phyloP scores from a whole-genome alignment of 2,113 vertebrate genomes.

The Aptenodytes forsteri region DNA sequence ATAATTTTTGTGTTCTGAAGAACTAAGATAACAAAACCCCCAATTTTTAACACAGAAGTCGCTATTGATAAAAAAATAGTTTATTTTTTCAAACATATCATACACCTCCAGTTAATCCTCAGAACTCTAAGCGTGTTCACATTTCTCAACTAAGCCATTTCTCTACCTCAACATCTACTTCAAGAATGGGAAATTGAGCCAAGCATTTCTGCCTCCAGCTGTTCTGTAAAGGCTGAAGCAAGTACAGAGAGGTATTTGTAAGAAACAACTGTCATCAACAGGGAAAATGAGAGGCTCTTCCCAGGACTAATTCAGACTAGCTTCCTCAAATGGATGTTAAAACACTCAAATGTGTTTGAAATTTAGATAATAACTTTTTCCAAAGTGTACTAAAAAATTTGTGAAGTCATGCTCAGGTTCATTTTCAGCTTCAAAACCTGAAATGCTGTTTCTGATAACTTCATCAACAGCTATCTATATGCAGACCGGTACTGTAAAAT shows the following conservation, averaged over 20 bases:
- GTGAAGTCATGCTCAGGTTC: background rate
- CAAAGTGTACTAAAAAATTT: background rate
- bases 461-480: slow-evolving; percentile 71
- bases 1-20: background rate
- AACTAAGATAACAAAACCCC: background rate
- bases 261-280: background rate
- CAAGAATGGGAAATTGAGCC: background rate
- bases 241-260: background rate
- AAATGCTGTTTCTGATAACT: slow-evolving; percentile 61
- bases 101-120: background rate
- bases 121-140: background rate
- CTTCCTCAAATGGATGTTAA: background rate
- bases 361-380: background rate
- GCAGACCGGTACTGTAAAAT: slow-evolving; percentile 65
- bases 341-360: background rate
- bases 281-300: background rate
- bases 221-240: background rate
- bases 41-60: background rate
- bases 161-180: background rate
- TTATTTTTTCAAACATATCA: background rate
- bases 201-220: background rate
- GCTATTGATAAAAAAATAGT: background rate
- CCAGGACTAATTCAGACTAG: background rate
- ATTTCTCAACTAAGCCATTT: background rate
- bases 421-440: slow-evolving; percentile 71